Evolutionary conservation across 2,113 vertebrate genomes (phyloP), one percentile per base, ranked within the genome.

Genomic region (Echinops telfairi): DNA sequence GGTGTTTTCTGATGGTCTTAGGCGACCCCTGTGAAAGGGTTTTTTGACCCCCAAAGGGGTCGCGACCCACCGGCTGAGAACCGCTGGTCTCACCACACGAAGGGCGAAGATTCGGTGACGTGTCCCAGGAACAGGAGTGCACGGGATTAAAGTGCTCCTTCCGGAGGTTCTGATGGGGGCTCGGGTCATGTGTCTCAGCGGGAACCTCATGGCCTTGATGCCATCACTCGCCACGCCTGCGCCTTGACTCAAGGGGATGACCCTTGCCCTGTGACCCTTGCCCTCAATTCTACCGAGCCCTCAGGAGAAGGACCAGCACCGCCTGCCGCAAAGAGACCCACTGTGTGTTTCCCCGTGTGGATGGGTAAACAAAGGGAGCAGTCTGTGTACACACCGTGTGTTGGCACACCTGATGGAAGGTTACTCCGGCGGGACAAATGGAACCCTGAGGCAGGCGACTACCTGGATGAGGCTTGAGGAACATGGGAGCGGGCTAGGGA

Each of bases 151-250:
- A 20, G 33, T 14, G 23, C 57, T 80, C 53, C 36, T 36, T 62
- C 60, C 9, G 10, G 47, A 53, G 47, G 47, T 1, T 62, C 22
- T 73, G 25, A 4, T n/a, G 83, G 4, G 23, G 60, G 12, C 27
- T 27, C 15, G 22, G 31, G 31, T 8, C 1, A 6, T 0, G 9
- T 0, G 2, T 9, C 76, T 78, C 3, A 2, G 2, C 19, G 1
- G 2, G 14, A 79, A 22, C 58, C 53, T 31, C 4, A 53, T 20
- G 79, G 47, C 33, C n/a, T 79, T 53, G 27, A 68, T 68, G 14
- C 29, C 66, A 68, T 68, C 14, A 15, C 31, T 29, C 66, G 5
- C 14, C 66, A 68, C 31, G 29, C 9, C 11, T 68, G 27, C 3
- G 27, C 27, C 12, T 23, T n/a, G 29, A 68, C 66, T 68, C 66